Evolutionary conservation across 2,888 invertebrate species (phyloP).

Genomic region (Diarsia dahlii): DNA sequence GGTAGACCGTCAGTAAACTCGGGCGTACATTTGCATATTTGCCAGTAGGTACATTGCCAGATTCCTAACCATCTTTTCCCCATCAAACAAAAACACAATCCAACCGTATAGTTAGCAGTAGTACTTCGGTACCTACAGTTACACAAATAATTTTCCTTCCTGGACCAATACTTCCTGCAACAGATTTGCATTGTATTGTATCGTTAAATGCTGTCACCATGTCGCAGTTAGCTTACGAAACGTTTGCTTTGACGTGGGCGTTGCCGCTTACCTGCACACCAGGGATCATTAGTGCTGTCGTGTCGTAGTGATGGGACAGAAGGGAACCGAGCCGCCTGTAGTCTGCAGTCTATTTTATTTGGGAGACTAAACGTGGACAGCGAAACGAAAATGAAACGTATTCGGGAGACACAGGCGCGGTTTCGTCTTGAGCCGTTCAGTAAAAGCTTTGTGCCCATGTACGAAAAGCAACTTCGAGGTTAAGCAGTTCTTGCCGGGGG

Average conservation of each 20-base stretch:
- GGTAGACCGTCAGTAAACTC: too few relatives aligned
- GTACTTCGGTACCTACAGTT: neutral
- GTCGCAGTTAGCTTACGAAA: conserved; percentile 59
- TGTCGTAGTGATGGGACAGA: conserved; percentile 50
- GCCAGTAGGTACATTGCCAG: neutral
- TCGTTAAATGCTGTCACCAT: conserved; percentile 46
- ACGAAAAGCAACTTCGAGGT: neutral
- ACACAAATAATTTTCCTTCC: conserved; percentile 51
- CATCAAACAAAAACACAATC: neutral
- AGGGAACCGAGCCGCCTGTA: neutral
- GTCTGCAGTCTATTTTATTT: neutral
- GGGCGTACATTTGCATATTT: neutral
- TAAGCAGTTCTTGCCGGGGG: neutral
- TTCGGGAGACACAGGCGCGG: neutral
- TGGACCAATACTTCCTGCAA: conserved; percentile 14
- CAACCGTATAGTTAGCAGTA: neutral
- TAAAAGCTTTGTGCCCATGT: neutral
- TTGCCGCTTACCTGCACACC: conserved; percentile 68
- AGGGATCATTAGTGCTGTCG: conserved; percentile 57
- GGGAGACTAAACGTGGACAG: neutral
- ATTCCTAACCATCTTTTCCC: neutral
- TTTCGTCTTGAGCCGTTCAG: neutral
- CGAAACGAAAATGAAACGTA: neutral
- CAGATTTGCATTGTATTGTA: conserved; percentile 36
- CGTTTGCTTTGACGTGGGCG: conserved; percentile 67